Evolutionary conservation across 2,888 invertebrate species (phyloP).

Genomic region (Watsonalla binaria): DNA sequence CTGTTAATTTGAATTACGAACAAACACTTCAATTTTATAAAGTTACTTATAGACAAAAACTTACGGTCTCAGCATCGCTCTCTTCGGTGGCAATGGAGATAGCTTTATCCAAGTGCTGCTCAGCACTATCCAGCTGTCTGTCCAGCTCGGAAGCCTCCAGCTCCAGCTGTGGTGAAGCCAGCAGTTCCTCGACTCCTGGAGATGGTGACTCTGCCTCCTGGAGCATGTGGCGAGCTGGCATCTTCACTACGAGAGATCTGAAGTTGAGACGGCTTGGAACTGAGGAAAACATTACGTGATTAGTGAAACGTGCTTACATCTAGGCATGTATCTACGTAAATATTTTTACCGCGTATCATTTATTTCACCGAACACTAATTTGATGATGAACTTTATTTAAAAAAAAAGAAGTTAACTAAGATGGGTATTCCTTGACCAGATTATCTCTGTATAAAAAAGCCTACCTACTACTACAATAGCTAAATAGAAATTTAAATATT

Average conservation of each 20-base stretch:
- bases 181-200: conserved; percentile 53
- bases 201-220: conserved; percentile 36
- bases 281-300: conserved; percentile 7
- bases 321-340: too few relatives aligned
- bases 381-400: too few relatives aligned
- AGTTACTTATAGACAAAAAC: conserved; percentile 16
- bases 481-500: too few relatives aligned
- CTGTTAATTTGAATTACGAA: not conserved
- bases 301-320: too few relatives aligned
- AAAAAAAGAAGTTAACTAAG: too few relatives aligned
- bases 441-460: too few relatives aligned
- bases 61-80: conserved; percentile 68
- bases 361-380: too few relatives aligned
- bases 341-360: too few relatives aligned
- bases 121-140: conserved; percentile 51
- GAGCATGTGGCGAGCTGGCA: conserved; percentile 47
- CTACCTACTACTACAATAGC: too few relatives aligned
- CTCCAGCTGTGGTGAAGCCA: conserved; percentile 57
- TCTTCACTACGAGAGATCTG: conserved; percentile 52
- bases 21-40: not conserved
- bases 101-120: conserved; percentile 53
- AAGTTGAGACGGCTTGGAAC: conserved; percentile 45
- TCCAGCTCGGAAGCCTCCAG: conserved; percentile 56
- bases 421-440: too few relatives aligned
- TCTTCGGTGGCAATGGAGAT: conserved; percentile 66